Evolutionary conservation across 2,113 vertebrate species (phyloP), one percentile per base, ranked within the genome.

Genomic region (crab-eating macaque (Macaca fascicularis)): DNA sequence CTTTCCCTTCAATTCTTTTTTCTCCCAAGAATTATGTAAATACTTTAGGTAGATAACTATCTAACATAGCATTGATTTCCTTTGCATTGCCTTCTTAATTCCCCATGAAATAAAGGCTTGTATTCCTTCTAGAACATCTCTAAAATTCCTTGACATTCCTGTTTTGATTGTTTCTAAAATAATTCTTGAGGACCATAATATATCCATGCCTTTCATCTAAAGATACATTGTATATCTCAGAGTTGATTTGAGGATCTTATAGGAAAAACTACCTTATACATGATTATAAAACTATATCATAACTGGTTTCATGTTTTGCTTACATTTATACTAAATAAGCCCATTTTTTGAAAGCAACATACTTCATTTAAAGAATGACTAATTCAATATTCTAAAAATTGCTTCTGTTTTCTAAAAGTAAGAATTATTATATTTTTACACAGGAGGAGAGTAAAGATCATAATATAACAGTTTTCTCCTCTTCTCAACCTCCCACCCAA

Each of bases 71-170:
- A 86, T 95, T 52, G 86, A 94, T 96, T 97, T 85, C 43, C 48
- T 96, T 86, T 97, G 85, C 59, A 69, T 86, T 89, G 76, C 45
- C 48, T 94, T 97, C 76, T 95, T 96, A 64, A 98, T 97, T 96
- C 61, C 25, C 92, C 8, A 0, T 96, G 88, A 98, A 96, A 97
- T 95, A 45, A 94, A 92, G 79, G 2, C 45, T 76, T 95, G 19
- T 90, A 59, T 76, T 85, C 48, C 8, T 72, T 95, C 52, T 75
- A 93, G 88, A 95, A 78, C 20, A 96, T 69, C 20, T 5, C 32
- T 80, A 80, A 95, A 92, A 84, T 96, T 94, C 55, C 40, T 95
- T 94, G 61, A 94, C 61, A 90, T 92, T 94, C 45, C 69, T 91
- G 59, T 81, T 93, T 94, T 94, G 61, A 94, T 92, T 90, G 55